Percentiles rank a stretch among this genome's conserved stretches.
These are phyloP conservation scores for Sesia bembeciformis DNA, from an alignment of 2,888 invertebrate genomes.

Conservation along the genomic window DNA sequence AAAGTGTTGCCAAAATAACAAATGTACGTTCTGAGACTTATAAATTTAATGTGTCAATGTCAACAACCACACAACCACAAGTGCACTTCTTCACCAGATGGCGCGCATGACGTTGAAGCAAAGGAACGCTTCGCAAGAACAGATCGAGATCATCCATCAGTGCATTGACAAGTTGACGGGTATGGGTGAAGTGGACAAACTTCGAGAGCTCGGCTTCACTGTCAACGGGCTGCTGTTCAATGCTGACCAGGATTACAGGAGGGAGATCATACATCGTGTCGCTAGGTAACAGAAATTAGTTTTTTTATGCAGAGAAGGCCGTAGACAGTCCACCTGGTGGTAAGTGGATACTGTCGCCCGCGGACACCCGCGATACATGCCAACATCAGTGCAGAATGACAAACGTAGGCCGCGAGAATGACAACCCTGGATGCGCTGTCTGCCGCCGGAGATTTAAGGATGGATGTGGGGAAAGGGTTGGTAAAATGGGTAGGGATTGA, in stretches of 20 bases:
- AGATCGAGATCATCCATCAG: slow-evolving; percentile 31
- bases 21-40: not conserved
- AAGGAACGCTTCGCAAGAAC: slow-evolving; percentile 31
- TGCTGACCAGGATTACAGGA: slow-evolving; percentile 46
- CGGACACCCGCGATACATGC: too few species aligned
- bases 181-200: slow-evolving; percentile 39
- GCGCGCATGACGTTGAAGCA: slow-evolving; percentile 32
- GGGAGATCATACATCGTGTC: slow-evolving; percentile 39
- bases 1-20: too few species aligned
- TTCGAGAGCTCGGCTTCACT: slow-evolving; percentile 30
- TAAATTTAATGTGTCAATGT: not conserved
- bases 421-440: too few species aligned
- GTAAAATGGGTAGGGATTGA: too few species aligned
- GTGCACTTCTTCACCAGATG: slow-evolving; percentile 23
- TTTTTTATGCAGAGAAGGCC: not conserved
- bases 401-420: too few species aligned
- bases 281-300: slow-evolving; percentile 31
- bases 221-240: slow-evolving; percentile 48
- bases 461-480: too few species aligned
- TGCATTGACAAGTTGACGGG: slow-evolving; percentile 42
- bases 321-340: too few species aligned
- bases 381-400: too few species aligned
- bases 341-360: too few species aligned
- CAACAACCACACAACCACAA: not conserved
- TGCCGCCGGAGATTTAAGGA: too few species aligned